A percentile compares a stretch with the other conserved stretches of the same genome.
Evolutionary conservation across 1,140 invertebrate species (phyloP).

Genomic region (Orchestia grillus): DNA sequence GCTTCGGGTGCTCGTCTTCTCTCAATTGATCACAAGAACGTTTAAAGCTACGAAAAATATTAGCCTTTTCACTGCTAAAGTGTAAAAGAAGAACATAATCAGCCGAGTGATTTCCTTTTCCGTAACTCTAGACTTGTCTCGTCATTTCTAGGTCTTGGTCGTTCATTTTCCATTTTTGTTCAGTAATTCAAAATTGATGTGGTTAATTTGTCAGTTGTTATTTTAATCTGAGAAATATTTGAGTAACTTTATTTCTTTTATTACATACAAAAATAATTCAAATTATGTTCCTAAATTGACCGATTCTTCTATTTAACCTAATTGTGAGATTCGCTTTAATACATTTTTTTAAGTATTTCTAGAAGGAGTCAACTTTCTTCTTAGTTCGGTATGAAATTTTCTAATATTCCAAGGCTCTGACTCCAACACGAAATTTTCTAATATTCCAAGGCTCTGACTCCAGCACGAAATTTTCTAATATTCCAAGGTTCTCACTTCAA

Average conservation of each 20-base stretch:
- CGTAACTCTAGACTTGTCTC: not conserved
- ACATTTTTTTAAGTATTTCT: not conserved
- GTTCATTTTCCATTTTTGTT: not conserved
- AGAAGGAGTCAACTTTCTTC: not conserved
- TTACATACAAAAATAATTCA: too few relatives aligned
- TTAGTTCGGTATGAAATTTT: not conserved
- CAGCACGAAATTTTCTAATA: not conserved
- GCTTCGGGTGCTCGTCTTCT: not conserved
- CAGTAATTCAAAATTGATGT: not conserved
- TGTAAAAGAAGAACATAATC: not conserved
- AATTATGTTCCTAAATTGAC: not conserved
- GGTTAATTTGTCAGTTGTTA: not conserved
- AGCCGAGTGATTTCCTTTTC: not conserved
- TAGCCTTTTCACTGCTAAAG: not conserved
- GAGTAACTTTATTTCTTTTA: too few relatives aligned
- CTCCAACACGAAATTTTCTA: not conserved
- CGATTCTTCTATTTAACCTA: not conserved
- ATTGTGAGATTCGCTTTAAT: not conserved
- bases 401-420: not conserved
- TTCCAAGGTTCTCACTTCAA: not conserved
- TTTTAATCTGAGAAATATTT: too few relatives aligned
- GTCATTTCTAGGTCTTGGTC: not conserved
- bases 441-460: not conserved
- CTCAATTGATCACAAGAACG: not conserved
- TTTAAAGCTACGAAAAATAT: not conserved